These are phyloP conservation scores for Camponotus vicinus DNA, from an alignment of 1,140 invertebrate genomes.

Conservation along the genomic window DNA sequence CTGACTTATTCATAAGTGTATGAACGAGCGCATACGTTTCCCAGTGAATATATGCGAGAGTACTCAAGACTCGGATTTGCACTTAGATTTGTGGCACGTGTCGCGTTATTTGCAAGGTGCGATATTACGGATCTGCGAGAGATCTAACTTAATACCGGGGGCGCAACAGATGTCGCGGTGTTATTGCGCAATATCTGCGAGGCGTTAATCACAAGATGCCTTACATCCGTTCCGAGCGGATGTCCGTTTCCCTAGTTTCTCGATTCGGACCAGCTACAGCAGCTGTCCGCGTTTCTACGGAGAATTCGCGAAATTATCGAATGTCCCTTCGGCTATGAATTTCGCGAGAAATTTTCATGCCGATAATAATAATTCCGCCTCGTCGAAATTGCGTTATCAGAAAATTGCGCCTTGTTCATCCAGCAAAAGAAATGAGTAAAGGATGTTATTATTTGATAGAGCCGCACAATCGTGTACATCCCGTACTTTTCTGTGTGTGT, in stretches of 20 bases:
- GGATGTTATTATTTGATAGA: constrained; percentile 40
- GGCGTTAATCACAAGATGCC: constrained; percentile 76
- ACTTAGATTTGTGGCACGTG: constrained; percentile 39
- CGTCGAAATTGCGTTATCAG: background rate
- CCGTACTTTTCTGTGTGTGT: background rate
- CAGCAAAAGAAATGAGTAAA: background rate
- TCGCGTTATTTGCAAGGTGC: constrained; percentile 69
- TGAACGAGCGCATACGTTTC: constrained; percentile 26
- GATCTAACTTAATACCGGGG: constrained; percentile 77
- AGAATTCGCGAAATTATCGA: background rate
- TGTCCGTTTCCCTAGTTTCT: constrained; percentile 46
- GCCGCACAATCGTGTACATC: too few relatives aligned
- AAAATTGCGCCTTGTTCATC: background rate
- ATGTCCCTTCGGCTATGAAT: background rate
- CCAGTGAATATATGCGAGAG: constrained; percentile 26
- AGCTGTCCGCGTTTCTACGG: constrained; percentile 1
- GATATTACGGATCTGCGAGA: constrained; percentile 65
- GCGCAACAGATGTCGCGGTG: constrained; percentile 73
- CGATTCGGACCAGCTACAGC: constrained; percentile 17
- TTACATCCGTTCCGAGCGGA: constrained; percentile 13
- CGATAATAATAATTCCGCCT: constrained; percentile 9
- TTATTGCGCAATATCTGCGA: constrained; percentile 78
- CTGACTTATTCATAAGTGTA: constrained; percentile 47
- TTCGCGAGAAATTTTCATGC: background rate
- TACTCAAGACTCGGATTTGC: constrained; percentile 50